Evolutionary conservation across 2,888 invertebrate species (phyloP), one percentile per base, ranked within the genome.

Genomic region (Tenthredo scrophulariae): DNA sequence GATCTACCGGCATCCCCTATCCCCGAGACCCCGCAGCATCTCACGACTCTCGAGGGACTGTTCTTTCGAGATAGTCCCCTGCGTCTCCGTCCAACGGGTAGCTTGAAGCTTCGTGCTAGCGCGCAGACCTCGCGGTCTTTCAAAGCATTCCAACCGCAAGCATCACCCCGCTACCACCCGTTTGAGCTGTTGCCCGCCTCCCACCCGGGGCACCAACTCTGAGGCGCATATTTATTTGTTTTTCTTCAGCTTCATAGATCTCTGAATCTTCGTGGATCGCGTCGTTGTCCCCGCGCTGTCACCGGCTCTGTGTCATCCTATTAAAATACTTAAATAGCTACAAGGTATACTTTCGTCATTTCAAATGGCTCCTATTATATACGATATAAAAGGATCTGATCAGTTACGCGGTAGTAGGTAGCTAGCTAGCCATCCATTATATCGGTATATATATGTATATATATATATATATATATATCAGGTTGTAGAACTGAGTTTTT

Each of bases 141-240:
- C 93, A 93, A 93, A 93, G 93, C 93, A 93, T 93, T 93, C 93
- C 93, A 90, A 90, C 92, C 91, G 91, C 91, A 90, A 91, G 90
- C 91, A 90, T 43, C 74, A 43, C 90, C 50, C 90, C 90, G 89
- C 90, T 89, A 87, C 88, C 88, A 65, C 88, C 89, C 87, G 88
- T 88, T 88, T 86, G 86, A 88, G 79, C 67, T 85, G 46, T 80
- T 75, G 74, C 83, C 74, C 85, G 70, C 80, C 74, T 86, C 70
- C 84, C 84, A 62, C 40, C 85, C 84, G 46, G 79, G 80, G 80
- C 80, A 80, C 50, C 18, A 74, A 33, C 54, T 3, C 22, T 26
- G 22, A 58, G 29, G 74, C 62, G 72, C 74, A 58, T 75, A 58
- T 84, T 84, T 62, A 75, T 80, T 58, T 58, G 58, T 80, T 62